These are phyloP conservation scores for Cichlasoma orientale DNA, from an alignment of 2,797 vertebrate genomes.

Conservation along the genomic window DNA sequence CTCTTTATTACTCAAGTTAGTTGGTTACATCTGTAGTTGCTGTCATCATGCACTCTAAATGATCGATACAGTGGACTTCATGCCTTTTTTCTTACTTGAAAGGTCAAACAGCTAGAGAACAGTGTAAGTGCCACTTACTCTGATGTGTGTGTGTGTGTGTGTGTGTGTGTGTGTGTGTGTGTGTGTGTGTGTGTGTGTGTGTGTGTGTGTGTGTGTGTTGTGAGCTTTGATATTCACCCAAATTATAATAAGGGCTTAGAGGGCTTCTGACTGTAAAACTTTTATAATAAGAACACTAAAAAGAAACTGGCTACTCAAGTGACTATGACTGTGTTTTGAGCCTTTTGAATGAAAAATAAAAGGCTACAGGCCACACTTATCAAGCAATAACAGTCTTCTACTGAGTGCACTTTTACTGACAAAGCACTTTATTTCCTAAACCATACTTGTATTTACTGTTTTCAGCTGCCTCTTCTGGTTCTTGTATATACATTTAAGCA, in stretches of 20 bases:
- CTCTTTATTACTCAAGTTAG: not conserved
- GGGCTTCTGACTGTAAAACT: not conserved
- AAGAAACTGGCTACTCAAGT: not conserved
- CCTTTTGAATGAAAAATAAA: not conserved
- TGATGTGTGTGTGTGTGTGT: not conserved
- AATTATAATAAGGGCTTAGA: not conserved
- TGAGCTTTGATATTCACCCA: slow-evolving; percentile 3
- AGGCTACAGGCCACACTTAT: not conserved
- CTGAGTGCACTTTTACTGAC: not conserved
- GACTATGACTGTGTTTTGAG: not conserved
- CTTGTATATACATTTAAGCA: not conserved
- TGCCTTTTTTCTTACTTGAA: not conserved
- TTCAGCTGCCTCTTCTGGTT: not conserved
- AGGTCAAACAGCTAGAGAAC: not conserved
- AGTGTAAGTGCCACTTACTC: not conserved
- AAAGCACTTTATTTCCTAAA: not conserved
- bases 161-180: no score
- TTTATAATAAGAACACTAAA: not conserved
- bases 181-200: no score
- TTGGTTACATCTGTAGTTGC: not conserved
- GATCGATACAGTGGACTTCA: not conserved
- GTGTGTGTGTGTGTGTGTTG: not conserved
- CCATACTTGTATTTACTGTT: not conserved
- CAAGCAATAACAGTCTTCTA: not conserved
- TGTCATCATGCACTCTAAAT: not conserved